Base-by-base conservation (phyloP, 2,888 invertebrate genomes). In the Digitonthophagus gazella region DNA sequence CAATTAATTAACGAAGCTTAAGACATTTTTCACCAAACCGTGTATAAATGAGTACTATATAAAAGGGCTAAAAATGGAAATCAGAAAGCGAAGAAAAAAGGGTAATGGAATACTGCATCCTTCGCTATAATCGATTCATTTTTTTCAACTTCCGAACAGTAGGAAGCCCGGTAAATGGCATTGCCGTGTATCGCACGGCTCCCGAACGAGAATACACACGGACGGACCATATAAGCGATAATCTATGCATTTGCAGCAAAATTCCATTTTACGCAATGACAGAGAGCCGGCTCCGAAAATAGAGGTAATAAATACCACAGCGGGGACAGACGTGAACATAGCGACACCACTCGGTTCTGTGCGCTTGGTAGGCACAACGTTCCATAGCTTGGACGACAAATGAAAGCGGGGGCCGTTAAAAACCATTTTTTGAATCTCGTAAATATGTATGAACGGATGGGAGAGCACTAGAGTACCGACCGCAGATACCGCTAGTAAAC, bases 231-330 rank as follows among this genome's bases (percentile, higher is more conserved):
- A 61, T 20, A 61, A 61, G 16, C 18, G 61, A 61, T 61, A 61
- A 61, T 61, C 61, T 61, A 61, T 61, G 61, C 61, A 20, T 20
- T 18, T 19, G 61, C 20, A 19, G 61, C 20, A 19, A 18, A 18
- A 61, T 61, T 61, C 18, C 61, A 20, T 61, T 61, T 19, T 19
- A 61, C 61, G 20, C 61, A 8, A 20, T 19, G 61, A 61, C 61
- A 18, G 61, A 20, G 19, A 18, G 61, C 18, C 61, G 20, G 18
- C 8, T 18, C 61, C n/a, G 61, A 61, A 61, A 61, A 61, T 61
- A 61, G 61, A 20, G 19, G 61, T 61, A 61, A 61, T 61, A 61
- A 61, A 61, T 61, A 61, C 19, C 28, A 44, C 28, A 11, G 28
- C 28, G 28, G 28, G 28, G 11, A 5, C 28, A 44, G 28, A 44